phyloP scores from a whole-genome alignment of 2,888 invertebrate species.

The Trileptium ribeirensis region DNA sequence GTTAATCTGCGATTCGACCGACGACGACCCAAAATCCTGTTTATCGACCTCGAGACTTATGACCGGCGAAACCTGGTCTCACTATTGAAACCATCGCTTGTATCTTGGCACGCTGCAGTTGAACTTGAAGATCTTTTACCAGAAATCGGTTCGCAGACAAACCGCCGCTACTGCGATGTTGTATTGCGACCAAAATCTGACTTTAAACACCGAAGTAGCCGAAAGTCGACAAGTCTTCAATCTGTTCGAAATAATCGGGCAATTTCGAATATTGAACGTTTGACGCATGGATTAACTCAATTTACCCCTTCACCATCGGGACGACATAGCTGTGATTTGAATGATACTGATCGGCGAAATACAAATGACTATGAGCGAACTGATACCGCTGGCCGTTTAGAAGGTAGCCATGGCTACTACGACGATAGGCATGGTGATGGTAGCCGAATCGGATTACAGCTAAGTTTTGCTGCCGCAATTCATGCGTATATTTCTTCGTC shows the following conservation, averaged over 20 bases:
- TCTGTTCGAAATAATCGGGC: neutral
- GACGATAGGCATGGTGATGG: neutral
- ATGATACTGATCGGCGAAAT: neutral
- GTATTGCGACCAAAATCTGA: constrained; percentile 8
- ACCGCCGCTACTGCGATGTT: neutral
- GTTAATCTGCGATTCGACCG: neutral
- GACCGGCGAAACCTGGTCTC: neutral
- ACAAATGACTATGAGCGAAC: neutral
- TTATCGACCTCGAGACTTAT: constrained; percentile 9
- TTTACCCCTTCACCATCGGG: neutral
- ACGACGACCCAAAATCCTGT: neutral
- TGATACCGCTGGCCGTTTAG: neutral
- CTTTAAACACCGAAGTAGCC: neutral
- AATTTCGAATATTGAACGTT: too few relatives aligned
- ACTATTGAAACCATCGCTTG: neutral
- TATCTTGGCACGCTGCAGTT: constrained; percentile 9
- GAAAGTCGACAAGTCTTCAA: neutral
- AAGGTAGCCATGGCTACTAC: neutral
- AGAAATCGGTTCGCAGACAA: neutral
- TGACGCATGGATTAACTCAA: neutral
- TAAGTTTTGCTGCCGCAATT: neutral
- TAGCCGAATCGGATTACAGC: too few relatives aligned
- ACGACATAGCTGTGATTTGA: neutral
- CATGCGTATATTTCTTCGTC: neutral
- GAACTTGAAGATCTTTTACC: constrained; percentile 10